A percentile compares a stretch with the other conserved stretches of the same genome.
Conservation (phyloP, 2,888 invertebrate species). For the Timema podura region DNA sequence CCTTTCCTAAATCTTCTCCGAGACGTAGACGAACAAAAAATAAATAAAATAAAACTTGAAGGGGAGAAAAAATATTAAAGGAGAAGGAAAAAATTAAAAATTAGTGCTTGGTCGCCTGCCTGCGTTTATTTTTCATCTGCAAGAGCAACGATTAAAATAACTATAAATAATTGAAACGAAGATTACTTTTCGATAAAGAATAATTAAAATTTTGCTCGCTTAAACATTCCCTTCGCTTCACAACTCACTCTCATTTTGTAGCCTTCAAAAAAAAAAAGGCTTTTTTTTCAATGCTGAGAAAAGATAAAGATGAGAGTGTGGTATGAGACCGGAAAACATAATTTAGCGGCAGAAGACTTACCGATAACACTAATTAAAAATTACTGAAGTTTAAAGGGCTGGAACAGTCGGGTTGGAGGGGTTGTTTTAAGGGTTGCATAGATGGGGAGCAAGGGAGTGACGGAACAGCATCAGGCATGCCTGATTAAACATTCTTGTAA, state of each 20-base stretch:
- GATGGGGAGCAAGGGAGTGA: too few relatives aligned
- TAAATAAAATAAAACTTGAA: too few relatives aligned
- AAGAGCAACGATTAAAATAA: slow-evolving; percentile 30
- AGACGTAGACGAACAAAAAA: too few relatives aligned
- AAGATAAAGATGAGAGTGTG: slow-evolving; percentile 42
- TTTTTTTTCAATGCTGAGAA: slow-evolving; percentile 22
- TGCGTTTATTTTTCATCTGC: not conserved
- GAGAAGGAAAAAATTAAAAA: too few relatives aligned
- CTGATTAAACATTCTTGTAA: too few relatives aligned
- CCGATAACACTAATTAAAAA: slow-evolving; percentile 48
- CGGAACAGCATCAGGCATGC: too few relatives aligned
- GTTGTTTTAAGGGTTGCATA: slow-evolving; percentile 29
- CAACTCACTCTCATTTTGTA: slow-evolving; percentile 18
- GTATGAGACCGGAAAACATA: slow-evolving; percentile 38
- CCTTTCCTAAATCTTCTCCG: too few relatives aligned
- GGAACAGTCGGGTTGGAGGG: slow-evolving; percentile 38
- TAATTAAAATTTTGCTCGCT: slow-evolving; percentile 49
- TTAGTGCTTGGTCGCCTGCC: too few relatives aligned
- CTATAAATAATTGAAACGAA: slow-evolving; percentile 36
- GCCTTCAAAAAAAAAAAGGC: slow-evolving; percentile 18
- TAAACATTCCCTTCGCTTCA: slow-evolving; percentile 35
- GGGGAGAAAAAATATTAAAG: too few relatives aligned
- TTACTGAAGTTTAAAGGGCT: slow-evolving; percentile 39
- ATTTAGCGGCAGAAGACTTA: slow-evolving; percentile 38
- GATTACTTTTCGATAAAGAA: slow-evolving; percentile 49